Percentiles rank a stretch among this genome's conserved stretches.
These are phyloP conservation scores for Neogobius melanostomus DNA, from an alignment of 2,113 vertebrate species.

Conservation along the genomic window DNA sequence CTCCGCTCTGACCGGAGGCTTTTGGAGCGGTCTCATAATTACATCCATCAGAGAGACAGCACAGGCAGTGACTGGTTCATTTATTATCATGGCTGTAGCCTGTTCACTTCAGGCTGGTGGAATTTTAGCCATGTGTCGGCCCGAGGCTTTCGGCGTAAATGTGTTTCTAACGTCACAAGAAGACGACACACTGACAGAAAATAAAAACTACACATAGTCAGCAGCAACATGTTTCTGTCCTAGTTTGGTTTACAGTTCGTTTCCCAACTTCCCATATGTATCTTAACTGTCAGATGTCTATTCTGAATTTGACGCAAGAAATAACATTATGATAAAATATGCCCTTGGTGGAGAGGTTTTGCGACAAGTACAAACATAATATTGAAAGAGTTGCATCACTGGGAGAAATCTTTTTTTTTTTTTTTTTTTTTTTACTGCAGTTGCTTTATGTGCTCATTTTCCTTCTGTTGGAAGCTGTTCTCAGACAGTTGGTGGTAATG, in stretches of 20 bases:
- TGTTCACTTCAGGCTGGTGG: neutral
- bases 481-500: slow-evolving; percentile 14
- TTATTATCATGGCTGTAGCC: neutral
- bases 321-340: neutral
- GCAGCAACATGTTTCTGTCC: neutral
- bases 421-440: neutral
- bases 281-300: neutral
- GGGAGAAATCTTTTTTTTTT: slow-evolving; percentile 3
- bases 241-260: neutral
- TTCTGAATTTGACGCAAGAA: neutral
- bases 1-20: slow-evolving; percentile 34
- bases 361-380: neutral
- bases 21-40: slow-evolving; percentile 43
- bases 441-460: slow-evolving; percentile 4
- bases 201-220: neutral
- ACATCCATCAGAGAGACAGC: slow-evolving; percentile 42
- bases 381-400: slow-evolving; percentile 21
- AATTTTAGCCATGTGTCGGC: neutral
- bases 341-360: neutral
- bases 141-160: neutral
- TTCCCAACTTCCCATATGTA: neutral
- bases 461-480: slow-evolving; percentile 13
- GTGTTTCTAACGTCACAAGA: neutral
- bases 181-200: neutral
- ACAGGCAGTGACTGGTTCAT: neutral